phyloP scores from a whole-genome alignment of 2,113 vertebrate species.

The Nesoenas mayeri region DNA sequence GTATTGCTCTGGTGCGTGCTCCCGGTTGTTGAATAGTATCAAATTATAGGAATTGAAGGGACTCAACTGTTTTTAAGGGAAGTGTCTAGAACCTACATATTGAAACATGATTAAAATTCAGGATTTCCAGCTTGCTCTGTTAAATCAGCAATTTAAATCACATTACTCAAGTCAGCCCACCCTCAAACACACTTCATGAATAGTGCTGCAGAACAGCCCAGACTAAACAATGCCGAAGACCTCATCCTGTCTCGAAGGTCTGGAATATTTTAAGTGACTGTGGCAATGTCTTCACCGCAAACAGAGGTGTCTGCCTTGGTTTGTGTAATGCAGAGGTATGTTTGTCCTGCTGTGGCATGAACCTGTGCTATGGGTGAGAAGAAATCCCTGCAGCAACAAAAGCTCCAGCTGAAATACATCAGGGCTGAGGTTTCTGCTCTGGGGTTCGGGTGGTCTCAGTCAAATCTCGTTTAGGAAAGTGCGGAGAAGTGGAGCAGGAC shows the following conservation, averaged over 20 bases:
- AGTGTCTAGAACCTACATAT: neutral
- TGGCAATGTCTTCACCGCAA: neutral
- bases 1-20: neutral
- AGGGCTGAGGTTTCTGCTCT: constrained; percentile 42
- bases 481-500: constrained; percentile 32
- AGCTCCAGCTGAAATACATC: neutral
- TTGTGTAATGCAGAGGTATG: neutral
- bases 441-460: constrained; percentile 19
- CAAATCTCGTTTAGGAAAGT: constrained; percentile 9
- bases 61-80: constrained; percentile 26
- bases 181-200: neutral
- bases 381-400: neutral
- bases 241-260: neutral
- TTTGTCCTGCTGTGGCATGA: neutral
- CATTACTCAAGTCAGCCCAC: constrained; percentile 8
- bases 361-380: neutral
- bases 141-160: constrained; percentile 40
- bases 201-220: neutral
- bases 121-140: neutral
- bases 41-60: constrained; percentile 23
- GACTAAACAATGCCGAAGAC: neutral
- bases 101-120: constrained; percentile 27
- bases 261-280: neutral
- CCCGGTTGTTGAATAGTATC: constrained; percentile 4
- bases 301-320: neutral